These are phyloP conservation scores for Gephyroberyx darwinii DNA, from an alignment of 2,797 vertebrate species.

Conservation along the genomic window DNA sequence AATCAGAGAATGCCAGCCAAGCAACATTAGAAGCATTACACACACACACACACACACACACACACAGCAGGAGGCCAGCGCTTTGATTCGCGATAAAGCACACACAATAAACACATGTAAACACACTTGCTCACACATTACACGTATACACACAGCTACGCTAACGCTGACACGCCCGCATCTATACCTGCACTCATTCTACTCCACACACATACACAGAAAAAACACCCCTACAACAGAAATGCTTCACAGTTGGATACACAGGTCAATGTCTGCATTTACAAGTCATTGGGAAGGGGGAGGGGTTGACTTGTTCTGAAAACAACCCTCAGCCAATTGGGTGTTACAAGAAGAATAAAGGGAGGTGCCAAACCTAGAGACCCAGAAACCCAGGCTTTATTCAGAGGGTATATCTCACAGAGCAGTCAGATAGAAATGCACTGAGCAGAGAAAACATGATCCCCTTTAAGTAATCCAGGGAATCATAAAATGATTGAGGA, in stretches of 20 bases:
- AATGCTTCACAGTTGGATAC: slow-evolving; percentile 5
- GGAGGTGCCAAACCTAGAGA: slow-evolving; percentile 31
- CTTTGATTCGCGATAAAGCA: slow-evolving; percentile 36
- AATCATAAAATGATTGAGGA: slow-evolving; percentile 7
- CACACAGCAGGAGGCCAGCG: slow-evolving; percentile 28
- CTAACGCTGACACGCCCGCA: slow-evolving; percentile 28
- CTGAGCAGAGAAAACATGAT: slow-evolving; percentile 22
- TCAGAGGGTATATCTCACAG: background rate
- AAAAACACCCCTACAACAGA: slow-evolving; percentile 7
- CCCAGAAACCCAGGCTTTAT: slow-evolving; percentile 16
- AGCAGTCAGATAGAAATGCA: slow-evolving; percentile 11
- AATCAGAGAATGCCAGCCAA: slow-evolving; percentile 39
- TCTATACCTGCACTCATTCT: slow-evolving; percentile 20
- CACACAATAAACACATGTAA: slow-evolving; percentile 32
- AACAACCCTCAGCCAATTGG: slow-evolving; percentile 18
- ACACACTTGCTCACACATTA: slow-evolving; percentile 19
- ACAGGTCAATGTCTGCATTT: slow-evolving; percentile 22
- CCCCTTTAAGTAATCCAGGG: background rate
- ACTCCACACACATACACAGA: slow-evolving; percentile 2
- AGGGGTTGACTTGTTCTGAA: background rate
- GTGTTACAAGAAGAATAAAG: slow-evolving; percentile 24
- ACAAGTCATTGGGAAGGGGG: slow-evolving; percentile 11
- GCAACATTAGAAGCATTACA: slow-evolving; percentile 41
- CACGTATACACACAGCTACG: slow-evolving; percentile 3
- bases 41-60: slow-evolving; percentile 29